Base-by-base conservation (phyloP, 2,797 vertebrate species). In the Kryptolebias ocellatus region DNA sequence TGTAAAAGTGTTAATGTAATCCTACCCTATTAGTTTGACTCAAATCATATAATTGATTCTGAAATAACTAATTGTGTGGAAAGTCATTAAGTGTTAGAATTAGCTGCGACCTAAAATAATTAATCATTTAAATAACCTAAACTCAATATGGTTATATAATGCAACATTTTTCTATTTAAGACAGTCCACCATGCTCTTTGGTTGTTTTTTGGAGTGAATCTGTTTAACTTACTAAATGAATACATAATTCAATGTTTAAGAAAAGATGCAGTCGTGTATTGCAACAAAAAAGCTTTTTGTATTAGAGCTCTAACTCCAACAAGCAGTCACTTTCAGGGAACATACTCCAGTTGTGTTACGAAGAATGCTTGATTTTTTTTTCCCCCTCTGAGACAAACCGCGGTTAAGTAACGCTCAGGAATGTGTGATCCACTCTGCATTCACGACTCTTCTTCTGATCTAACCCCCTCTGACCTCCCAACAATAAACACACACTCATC, bases 401-500 rank as follows among this genome's bases (percentile, higher is more conserved):
- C 10, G 37, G 49, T 16, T 51, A 46, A 62, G 15, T 66, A 62
- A 24, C 0, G 4, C n/a, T 45, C 53, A 27, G 27, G 53, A 31
- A 64, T 53, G 53, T 34, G 15, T 10, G 39, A 71, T 72, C 18
- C 14, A 55, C 20, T 29, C 28, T 34, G 58, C 16, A 72, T 67
- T 34, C 31, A 15, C 14, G 24, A 11, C 15, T 63, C 37, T 39
- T 67, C 54, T 59, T 80, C 24, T 37, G 42, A 31, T 62, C 53
- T 52, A 20, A 60, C 64, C 34, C 44, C 42, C 59, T 56, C 70
- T 52, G 54, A 77, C 74, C 64, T 59, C 67, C 64, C 69, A 72
- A 68, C 57, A 55, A 7, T 67, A 69, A 64, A 68, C 67, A 74
- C 66, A 63, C 63, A 58, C 64, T 84, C 84, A 88, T 84, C 78